Percentiles rank a stretch among this genome's conserved stretches.
Evolutionary conservation across 2,797 vertebrate genomes (phyloP).

Genomic region (Melopsittacus undulatus): DNA sequence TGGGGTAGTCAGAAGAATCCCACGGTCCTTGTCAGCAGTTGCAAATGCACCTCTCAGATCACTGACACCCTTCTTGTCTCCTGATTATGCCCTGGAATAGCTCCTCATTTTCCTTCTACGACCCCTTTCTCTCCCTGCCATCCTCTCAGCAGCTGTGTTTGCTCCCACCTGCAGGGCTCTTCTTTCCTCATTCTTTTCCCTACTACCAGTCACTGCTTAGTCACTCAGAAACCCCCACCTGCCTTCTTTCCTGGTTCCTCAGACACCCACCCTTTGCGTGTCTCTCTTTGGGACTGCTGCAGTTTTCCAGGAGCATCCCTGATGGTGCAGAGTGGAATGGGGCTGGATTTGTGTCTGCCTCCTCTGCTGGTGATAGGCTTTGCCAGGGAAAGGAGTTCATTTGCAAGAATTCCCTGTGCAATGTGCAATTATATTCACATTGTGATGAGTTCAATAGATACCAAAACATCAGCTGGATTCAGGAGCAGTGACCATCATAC

Average conservation of each 20-base stretch:
- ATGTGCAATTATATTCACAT: neutral
- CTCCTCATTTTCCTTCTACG: neutral
- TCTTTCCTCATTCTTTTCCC: neutral
- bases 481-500: neutral
- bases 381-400: neutral
- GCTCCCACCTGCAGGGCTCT: neutral
- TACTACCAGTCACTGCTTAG: neutral
- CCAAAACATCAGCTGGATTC: neutral
- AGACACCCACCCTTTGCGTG: neutral
- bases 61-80: neutral
- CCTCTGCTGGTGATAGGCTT: neutral
- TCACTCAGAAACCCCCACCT: neutral
- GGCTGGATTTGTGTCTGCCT: neutral
- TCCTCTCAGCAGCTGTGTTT: neutral
- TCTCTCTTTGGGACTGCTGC: neutral
- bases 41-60: neutral
- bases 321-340: neutral
- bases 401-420: neutral
- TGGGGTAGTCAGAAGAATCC: neutral
- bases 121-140: neutral
- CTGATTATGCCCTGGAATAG: neutral
- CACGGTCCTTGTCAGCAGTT: neutral
- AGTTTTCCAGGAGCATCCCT: neutral
- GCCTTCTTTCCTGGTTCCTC: neutral
- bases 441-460: neutral